These are phyloP conservation scores for Dromococcyx pavoninus DNA, from an alignment of 2,797 vertebrate species.

Conservation along the genomic window DNA sequence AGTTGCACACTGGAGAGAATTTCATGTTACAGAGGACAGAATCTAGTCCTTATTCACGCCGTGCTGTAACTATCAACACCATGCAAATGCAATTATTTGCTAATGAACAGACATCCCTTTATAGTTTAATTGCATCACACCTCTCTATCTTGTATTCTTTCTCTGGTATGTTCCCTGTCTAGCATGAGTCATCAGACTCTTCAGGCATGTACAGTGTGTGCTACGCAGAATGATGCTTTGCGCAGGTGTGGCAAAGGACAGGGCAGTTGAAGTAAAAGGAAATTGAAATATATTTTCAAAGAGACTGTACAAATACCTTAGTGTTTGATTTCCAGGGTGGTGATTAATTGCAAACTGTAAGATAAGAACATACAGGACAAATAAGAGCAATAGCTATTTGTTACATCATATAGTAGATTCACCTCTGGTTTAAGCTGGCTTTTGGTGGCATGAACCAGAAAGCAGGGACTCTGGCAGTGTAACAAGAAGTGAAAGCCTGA, in stretches of 20 bases:
- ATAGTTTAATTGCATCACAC: neutral
- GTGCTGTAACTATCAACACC: neutral
- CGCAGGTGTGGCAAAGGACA: conserved; percentile 40
- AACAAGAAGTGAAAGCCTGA: neutral
- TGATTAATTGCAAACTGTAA: conserved; percentile 51
- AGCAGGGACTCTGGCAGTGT: neutral
- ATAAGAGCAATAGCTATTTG: neutral
- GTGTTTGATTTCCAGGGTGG: conserved; percentile 66
- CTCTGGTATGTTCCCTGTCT: neutral
- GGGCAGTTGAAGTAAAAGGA: conserved; percentile 51
- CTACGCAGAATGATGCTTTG: neutral
- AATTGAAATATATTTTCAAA: conserved; percentile 53
- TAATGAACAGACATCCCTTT: neutral
- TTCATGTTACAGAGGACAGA: neutral
- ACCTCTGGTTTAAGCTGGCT: conserved; percentile 62
- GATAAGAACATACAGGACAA: conserved; percentile 45
- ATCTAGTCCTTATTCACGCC: neutral
- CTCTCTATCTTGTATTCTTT: neutral
- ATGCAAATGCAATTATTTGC: neutral
- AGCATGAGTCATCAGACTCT: neutral
- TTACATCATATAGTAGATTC: conserved; percentile 16
- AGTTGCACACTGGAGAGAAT: neutral
- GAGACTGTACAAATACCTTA: conserved; percentile 43
- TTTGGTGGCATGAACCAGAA: conserved; percentile 29
- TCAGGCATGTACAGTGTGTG: neutral